phyloP scores from a whole-genome alignment of 2,888 invertebrate genomes.

The Anthoptus insignis region DNA sequence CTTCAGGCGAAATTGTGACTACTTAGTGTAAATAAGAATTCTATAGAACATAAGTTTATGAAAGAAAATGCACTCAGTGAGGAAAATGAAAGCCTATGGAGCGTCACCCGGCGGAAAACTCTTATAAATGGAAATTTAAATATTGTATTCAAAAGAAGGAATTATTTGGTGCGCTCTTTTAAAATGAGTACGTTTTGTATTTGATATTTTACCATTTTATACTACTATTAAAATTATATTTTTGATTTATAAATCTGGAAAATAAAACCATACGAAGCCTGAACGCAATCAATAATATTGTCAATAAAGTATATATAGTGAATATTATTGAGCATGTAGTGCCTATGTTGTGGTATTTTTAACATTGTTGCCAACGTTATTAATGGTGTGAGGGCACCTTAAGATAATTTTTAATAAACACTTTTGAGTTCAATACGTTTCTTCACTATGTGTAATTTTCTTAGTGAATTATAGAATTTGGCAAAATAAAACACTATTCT shows the following conservation, averaged over 20 bases:
- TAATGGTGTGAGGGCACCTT: too few relatives aligned
- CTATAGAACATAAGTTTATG: conserved; percentile 45
- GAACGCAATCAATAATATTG: too few relatives aligned
- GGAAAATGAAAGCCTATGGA: conserved; percentile 1
- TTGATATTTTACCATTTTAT: not conserved
- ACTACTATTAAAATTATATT: not conserved
- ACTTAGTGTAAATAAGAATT: conserved; percentile 60
- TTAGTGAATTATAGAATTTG: conserved; percentile 24
- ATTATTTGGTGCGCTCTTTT: not conserved
- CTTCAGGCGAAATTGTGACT: conserved; percentile 67
- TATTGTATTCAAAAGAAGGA: not conserved
- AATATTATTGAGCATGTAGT: too few relatives aligned
- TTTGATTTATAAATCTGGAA: not conserved
- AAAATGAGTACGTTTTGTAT: not conserved
- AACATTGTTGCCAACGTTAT: not conserved
- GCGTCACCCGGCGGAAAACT: not conserved
- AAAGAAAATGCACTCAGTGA: conserved; percentile 24
- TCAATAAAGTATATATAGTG: too few relatives aligned
- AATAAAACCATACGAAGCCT: too few relatives aligned
- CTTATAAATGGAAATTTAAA: conserved; percentile 7
- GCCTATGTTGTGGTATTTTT: too few relatives aligned
- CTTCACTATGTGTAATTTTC: conserved; percentile 16
- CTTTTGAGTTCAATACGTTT: too few relatives aligned
- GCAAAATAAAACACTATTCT: conserved; percentile 27
- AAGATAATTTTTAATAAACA: too few relatives aligned